Evolutionary conservation across 2,797 vertebrate genomes (phyloP), one percentile per base, ranked within the genome.

Genomic region (Intellagama lesueurii): DNA sequence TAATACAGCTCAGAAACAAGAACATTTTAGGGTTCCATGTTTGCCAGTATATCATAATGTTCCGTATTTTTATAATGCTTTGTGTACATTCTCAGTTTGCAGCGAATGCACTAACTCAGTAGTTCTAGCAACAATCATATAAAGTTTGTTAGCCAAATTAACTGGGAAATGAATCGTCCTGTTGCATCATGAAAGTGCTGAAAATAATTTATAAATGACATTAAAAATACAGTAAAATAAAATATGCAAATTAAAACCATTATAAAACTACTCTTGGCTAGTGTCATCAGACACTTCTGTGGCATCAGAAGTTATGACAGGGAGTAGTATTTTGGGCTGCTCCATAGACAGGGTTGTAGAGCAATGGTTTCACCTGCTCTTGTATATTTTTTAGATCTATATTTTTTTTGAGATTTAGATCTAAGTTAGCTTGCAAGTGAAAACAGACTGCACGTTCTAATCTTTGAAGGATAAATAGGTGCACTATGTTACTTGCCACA

Each of bases 381-480:
- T 69, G 35, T 47, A 44, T 81, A 30, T 69, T 66, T 47, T 82
- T 16, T n/a, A n/a, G n/a, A n/a, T n/a, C n/a, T n/a, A n/a, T n/a
- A n/a, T n/a, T n/a, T n/a, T n/a, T n/a, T n/a, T n/a, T n/a, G n/a
- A n/a, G n/a, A 81, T 56, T 56, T 56, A 56, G 9, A 56, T 56
- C 52, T 64, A 19, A 32, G 7, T 28, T 69, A 28, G 77, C 60
- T 76, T 88, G 70, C 19, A 19, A 30, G 47, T 68, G 26, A 83
- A 75, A 5, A 73, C 5, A 73, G 28, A 40, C 64, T 49, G 40
- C 22, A 30, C 56, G 77, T 83, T 93, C 32, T 1, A 88, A 83
- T 56, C 92, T 83, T 81, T 1, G 26, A 91, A 93, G 60, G 75
- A 66, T 88, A 78, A 66, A 73, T 79, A 81, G 8, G 52, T 35